Base-by-base conservation (phyloP, 2,113 vertebrate species). In the Haemorhous mexicanus region DNA sequence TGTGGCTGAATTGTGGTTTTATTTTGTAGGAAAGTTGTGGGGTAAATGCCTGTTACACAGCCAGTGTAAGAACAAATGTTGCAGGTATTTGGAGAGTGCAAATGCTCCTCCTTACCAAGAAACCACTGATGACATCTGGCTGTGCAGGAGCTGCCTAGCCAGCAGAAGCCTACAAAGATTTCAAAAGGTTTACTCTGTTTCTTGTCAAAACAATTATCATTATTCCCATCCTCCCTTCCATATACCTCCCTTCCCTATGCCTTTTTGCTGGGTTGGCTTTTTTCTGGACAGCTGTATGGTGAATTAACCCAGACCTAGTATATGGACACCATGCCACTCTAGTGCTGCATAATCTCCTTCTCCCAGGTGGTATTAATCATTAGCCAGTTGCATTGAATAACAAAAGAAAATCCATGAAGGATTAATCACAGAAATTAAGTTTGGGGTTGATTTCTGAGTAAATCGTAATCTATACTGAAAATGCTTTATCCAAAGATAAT, bases 391-490 rank as follows among this genome's bases (percentile, higher is more conserved):
- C 46, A 91, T n/a, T 91, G 90, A 83, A 85, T 89, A 92, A 95
- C 67, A 94, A 96, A 95, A 90, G 84, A 53, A 97, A 96, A 93
- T 82, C 66, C 55, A 77, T 93, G 82, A 96, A 95, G 72, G 72
- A 94, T 94, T 96, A 95, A 96, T 93, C 86, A 91, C 55, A 82
- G 76, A 94, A 95, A 94, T 83, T 90, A 94, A 91, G 84, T 93
- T 93, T 84, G 64, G 73, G 39, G 68, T 86, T 84, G 64, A 91
- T 91, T 96, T 96, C 90, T 35, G 27, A 86, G 73, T 92, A 94
- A 97, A 92, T 95, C 39, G 8, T 91, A 96, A 93, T 93, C 90
- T 95, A 66, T 75, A 80, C 81, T 87, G 94, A 96, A 97, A 97
- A 79, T 69, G 37, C 41, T 97, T 97, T 80, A 95, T 84, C 64